Evolutionary conservation across 2,888 invertebrate species (phyloP), one percentile per base, ranked within the genome.

Genomic region (Neuroscelio doddi): DNA sequence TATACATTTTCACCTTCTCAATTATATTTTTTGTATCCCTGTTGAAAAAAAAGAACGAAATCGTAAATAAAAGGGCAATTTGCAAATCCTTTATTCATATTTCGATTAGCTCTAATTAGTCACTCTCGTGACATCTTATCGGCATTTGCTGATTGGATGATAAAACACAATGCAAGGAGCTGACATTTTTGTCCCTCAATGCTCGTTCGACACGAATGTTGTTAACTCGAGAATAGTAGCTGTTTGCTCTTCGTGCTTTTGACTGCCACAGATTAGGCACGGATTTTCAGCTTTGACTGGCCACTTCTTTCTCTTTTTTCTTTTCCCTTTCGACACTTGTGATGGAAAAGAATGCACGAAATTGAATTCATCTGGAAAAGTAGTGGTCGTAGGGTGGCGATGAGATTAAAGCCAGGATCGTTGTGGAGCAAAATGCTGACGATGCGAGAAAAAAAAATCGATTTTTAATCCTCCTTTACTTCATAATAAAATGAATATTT

Each of bases 161-260:
- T 21, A 21, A 21, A 21, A 21, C n/a, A n/a, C n/a, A n/a, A n/a
- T n/a, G n/a, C n/a, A n/a, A n/a, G n/a, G n/a, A n/a, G n/a, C n/a
- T n/a, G n/a, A n/a, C n/a, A n/a, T 5, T 21, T 21, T 21, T 21
- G 21, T 5, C 21, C 21, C 21, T 5, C 21, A 5, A 5, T 21
- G 21, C 21, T 2, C 21, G 21, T 21, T 21, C 5, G 21, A 21
- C 21, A 10, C 41, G 41, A 9, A 39, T 21, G 39, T 36, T 9
- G 38, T 17, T 8, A 7, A 3, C 17, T 14, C 8, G 17, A 12
- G 16, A 8, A 16, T 16, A 3, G 38, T 24, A 50, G 50, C 53
- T 64, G 64, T 64, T 64, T 64, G 64, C 64, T 46, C 53, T 39
- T 15, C 42, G 53, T 57, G 64, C 55, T 64, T 52, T 46, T 32